Base-by-base conservation (phyloP, 1,140 invertebrate species). In the Papilio glaucus region DNA sequence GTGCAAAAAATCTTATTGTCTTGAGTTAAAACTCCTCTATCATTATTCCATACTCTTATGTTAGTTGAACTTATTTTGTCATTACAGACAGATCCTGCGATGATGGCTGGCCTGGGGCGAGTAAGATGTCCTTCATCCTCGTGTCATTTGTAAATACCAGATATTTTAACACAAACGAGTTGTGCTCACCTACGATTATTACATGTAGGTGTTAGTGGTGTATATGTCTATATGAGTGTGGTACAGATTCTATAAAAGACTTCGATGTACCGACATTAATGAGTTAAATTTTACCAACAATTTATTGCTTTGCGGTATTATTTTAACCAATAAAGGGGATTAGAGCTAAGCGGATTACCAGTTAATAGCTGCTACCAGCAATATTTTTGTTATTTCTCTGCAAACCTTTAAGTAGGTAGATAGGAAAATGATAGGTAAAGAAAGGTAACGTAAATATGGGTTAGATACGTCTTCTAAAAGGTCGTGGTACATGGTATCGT, bases 41-140 rank as follows among this genome's bases (percentile, higher is more conserved):
- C 6, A 33, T 33, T 33, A 6, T n/a, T n/a, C n/a, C n/a, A n/a
- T 33, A 33, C 29, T 33, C 29, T 3, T 33, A 33, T 33, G 29
- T 33, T 33, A 33, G 29, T 33, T 6, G n/a, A 3, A 33, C 29
- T 3, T 67, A 60, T 80, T 72, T 76, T 78, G n/a, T 79, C 72
- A 60, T 87, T 89, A 65, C 87, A 91, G 89, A 77, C 75, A 83
- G 41, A 76, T 86, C 76, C 83, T 91, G 65, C 89, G 89, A 91
- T 91, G 89, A 91, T 91, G 86, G 78, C 76, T 41, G 62, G 78
- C 78, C 61, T 69, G 72, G 68, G 79, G 79, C 81, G 78, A 62
- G 24, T 71, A 49, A 74, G 72, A 75, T 78, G 75, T 74, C 75
- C 37, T 60, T 39, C 42, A 69, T 69, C 42, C 26, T 69, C 70